Conservation (phyloP, 2,113 vertebrate genomes). For the Pandion haliaetus region DNA sequence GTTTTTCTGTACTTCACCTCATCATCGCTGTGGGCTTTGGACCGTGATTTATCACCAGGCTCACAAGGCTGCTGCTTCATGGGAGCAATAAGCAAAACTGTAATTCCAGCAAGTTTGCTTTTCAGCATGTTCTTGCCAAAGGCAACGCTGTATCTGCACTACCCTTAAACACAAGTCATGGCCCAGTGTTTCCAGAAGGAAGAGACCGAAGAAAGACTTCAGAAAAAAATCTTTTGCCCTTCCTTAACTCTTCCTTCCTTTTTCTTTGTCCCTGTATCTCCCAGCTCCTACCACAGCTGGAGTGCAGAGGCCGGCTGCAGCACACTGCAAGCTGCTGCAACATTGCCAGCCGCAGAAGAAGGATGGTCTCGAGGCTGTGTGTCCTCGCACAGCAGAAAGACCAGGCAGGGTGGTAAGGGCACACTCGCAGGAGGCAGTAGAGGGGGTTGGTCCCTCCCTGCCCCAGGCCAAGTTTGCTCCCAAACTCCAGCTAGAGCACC, state of each 20-base stretch:
- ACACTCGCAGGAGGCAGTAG: rapidly evolving
- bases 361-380: rapidly evolving
- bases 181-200: neutral
- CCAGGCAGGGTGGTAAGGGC: neutral
- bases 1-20: neutral
- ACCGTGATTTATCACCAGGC: slow-evolving; percentile 32
- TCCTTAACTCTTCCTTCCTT: neutral
- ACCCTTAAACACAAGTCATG: neutral
- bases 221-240: neutral
- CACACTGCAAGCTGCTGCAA: neutral
- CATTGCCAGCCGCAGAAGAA: neutral
- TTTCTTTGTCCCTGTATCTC: neutral
- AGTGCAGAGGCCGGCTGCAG: neutral
- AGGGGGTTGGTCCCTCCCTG: neutral
- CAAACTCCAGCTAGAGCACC: neutral
- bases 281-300: neutral
- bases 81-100: slow-evolving; percentile 30
- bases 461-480: neutral
- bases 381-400: neutral
- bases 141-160: neutral
- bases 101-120: slow-evolving; percentile 43
- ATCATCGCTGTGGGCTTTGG: neutral
- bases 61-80: slow-evolving; percentile 11
- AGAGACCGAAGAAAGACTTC: neutral
- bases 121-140: neutral